Base-by-base conservation (phyloP, 2,113 vertebrate genomes). In the Prinia subflava region DNA sequence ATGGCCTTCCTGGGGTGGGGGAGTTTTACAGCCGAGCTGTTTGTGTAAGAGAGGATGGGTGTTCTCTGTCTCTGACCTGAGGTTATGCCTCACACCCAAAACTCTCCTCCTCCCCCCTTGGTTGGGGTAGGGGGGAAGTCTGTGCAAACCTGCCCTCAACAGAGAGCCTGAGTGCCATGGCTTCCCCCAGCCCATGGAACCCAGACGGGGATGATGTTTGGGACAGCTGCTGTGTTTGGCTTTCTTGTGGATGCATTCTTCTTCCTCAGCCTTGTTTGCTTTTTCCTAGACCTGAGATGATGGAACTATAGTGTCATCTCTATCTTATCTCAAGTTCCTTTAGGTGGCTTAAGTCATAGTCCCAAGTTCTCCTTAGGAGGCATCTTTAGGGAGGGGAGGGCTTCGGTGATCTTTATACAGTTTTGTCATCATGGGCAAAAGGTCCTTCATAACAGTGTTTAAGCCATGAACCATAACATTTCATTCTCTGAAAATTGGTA, bases 1-100 rank as follows among this genome's bases (percentile, higher is more conserved):
- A 25, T 18, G 62, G 44, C 25, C 11, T 37, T 68, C 31, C 25
- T 0, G 0, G 20, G 17, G 5, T 20, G 10, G 19, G 3, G 16
- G 9, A 5, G 4, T 35, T 83, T 41, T 42, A 24, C 24, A 83
- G 5, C 24, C 41, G 30, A 62, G 37, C 20, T 25, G 4, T 70
- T 82, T 35, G 3, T 70, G 9, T 50, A 42, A 70, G 30, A 35
- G 15, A 59, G 11, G 44, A 42, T 69, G 30, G 14, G 3, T 70
- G 31, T 20, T 60, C 46, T 10, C 37, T 42, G 24, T n/a, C 37
- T 60, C 31, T 83, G 80, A 52, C 15, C 46, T 52, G 55, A 60
- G 31, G 20, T 69, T 70, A 28, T 50, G 24, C 37, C 46, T 60
- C 46, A 60, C 15, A 30, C 37, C 20, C 55, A 60, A 70, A 60